Evolutionary conservation across 1,140 invertebrate genomes (phyloP).

Genomic region (Ceratosolen solmsi): DNA sequence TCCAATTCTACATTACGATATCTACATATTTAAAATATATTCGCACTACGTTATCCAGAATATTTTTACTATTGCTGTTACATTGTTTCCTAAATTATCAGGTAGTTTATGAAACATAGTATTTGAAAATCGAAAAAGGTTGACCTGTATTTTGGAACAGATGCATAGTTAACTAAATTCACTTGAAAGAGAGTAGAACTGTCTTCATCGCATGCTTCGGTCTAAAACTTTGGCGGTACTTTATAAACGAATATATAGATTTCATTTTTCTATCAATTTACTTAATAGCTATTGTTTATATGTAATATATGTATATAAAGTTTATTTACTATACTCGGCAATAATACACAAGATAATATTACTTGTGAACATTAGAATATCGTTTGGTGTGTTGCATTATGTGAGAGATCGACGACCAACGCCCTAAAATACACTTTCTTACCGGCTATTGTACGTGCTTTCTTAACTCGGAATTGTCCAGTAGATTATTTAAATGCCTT

Average conservation of each 20-base stretch:
- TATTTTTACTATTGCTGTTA: too few relatives aligned
- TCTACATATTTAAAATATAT: too few relatives aligned
- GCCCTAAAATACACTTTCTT: neutral
- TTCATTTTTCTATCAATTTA: slow-evolving; percentile 49
- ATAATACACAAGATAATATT: slow-evolving; percentile 42
- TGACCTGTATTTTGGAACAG: neutral
- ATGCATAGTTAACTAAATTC: neutral
- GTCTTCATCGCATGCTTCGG: neutral
- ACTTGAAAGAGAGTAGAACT: neutral
- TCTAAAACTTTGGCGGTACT: too few relatives aligned
- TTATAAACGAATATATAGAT: neutral
- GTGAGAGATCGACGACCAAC: slow-evolving; percentile 18
- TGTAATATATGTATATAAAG: neutral
- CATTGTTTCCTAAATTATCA: too few relatives aligned
- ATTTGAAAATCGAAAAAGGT: neutral
- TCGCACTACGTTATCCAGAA: too few relatives aligned
- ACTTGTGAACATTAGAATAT: slow-evolving; percentile 1
- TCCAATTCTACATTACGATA: too few relatives aligned
- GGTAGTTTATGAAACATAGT: too few relatives aligned
- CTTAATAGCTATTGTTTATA: too few relatives aligned
- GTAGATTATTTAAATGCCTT: neutral
- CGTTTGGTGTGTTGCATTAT: neutral
- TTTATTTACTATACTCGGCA: slow-evolving; percentile 21
- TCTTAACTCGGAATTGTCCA: neutral
- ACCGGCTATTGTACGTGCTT: neutral